Evolutionary conservation across 1,140 invertebrate genomes (phyloP), one percentile per base, ranked within the genome.

Genomic region (Caenorhabditis tropicalis): DNA sequence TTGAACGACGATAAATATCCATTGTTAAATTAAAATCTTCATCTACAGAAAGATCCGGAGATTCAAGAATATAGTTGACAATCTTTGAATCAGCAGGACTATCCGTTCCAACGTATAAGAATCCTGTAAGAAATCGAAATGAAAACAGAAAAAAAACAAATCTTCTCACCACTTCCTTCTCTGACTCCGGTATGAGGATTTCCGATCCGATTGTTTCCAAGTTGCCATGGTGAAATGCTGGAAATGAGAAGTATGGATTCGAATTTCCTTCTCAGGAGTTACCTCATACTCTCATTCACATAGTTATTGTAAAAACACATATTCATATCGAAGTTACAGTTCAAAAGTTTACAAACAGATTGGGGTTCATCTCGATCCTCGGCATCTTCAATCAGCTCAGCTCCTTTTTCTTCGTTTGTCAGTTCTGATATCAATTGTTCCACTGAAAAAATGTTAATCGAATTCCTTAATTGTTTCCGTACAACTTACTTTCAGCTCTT

Each of bases 101-200:
- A 48, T 85, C 84, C 6, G 84, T 85, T 3, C 84, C 84, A n/a
- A 85, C 84, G 49, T 74, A 85, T 12, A 85, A 48, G 36, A 82
- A 85, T 16, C 84, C 84, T 85, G 81, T 21, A 85, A 60, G 65
- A 15, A n/a, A 27, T 27, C 39, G 39, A 10, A 19, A 51, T 9
- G 7, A 21, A 65, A 79, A n/a, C 10, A 21, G 43, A 83, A 84
- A 24, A 24, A 12, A 43, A n/a, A 84, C 36, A 80, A 81, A 24
- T 65, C 19, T 84, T 39, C 65, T 31, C 6, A 74, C 65, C 65
- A 43, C 65, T 74, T 12, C 65, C 65, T 24, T 85, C 81, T 36
- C 51, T 27, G n/a, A 82, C 81, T 21, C 84, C 84, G 0, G 79
- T 82, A 58, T 85, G 84, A 9, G 60, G 60, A 31, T 82, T 85